These are phyloP conservation scores for Bedellia somnulentella DNA, from an alignment of 2,888 invertebrate species.

Conservation along the genomic window DNA sequence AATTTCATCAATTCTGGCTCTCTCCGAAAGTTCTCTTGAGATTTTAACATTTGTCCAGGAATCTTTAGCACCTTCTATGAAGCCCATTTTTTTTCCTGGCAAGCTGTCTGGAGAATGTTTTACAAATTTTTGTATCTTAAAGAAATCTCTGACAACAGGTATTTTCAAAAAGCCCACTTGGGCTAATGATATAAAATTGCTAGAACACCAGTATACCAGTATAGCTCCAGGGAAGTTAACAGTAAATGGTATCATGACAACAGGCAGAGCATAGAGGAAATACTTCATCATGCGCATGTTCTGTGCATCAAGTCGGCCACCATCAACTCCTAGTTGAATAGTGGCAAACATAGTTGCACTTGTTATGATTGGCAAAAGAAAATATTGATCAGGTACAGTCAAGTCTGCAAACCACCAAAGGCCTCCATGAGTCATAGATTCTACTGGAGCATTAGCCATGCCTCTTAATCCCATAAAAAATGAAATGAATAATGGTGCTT, in stretches of 20 bases:
- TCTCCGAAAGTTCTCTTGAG: constrained; percentile 73
- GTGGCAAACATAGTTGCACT: constrained; percentile 80
- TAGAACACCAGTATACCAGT: constrained; percentile 86
- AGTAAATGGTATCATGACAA: constrained; percentile 81
- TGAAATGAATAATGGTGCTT: constrained; percentile 90
- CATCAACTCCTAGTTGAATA: constrained; percentile 81
- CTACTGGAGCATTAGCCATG: constrained; percentile 91
- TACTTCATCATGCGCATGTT: constrained; percentile 75
- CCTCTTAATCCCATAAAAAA: constrained; percentile 85
- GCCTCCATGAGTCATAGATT: constrained; percentile 87
- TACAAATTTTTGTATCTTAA: constrained; percentile 71
- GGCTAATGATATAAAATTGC: constrained; percentile 79
- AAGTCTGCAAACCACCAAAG: constrained; percentile 92
- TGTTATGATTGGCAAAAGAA: constrained; percentile 82
- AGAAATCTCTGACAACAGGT: constrained; percentile 71
- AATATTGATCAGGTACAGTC: constrained; percentile 88
- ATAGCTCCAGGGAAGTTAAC: constrained; percentile 88
- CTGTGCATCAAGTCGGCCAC: constrained; percentile 65
- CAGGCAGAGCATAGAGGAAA: constrained; percentile 72
- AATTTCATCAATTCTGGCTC: constrained; percentile 74
- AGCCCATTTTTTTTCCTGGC: constrained; percentile 74
- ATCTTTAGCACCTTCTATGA: constrained; percentile 77
- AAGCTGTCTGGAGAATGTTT: constrained; percentile 58
- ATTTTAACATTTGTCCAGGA: constrained; percentile 84
- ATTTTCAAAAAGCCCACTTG: constrained; percentile 80